These are phyloP conservation scores for Empis stercorea DNA, from an alignment of 2,888 invertebrate species.

Conservation along the genomic window DNA sequence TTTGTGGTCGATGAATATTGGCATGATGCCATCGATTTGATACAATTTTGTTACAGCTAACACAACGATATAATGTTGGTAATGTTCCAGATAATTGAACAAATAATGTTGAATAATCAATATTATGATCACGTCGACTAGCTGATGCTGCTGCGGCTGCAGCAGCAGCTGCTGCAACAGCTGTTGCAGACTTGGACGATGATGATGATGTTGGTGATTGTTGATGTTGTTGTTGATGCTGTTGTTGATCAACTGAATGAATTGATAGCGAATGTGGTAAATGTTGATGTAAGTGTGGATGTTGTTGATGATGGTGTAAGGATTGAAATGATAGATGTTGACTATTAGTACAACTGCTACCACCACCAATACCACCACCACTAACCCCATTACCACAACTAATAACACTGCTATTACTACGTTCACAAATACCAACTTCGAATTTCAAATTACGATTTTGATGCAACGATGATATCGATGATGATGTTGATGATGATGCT, in stretches of 20 bases:
- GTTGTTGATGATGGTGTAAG: constrained; percentile 15
- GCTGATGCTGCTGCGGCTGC: constrained; percentile 28
- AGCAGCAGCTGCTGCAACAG: constrained; percentile 23
- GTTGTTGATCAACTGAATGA: constrained; percentile 4
- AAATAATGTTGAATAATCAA: constrained; percentile 36
- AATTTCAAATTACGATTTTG: constrained; percentile 14
- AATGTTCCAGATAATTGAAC: constrained; percentile 35
- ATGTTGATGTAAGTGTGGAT: constrained; percentile 12
- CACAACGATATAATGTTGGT: constrained; percentile 43
- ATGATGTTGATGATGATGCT: constrained; percentile 19
- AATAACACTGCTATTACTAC: not conserved
- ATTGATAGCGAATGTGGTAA: constrained; percentile 6
- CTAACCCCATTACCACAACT: not conserved
- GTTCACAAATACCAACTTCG: not conserved
- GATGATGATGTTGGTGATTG: constrained; percentile 12
- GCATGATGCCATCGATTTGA: constrained; percentile 51
- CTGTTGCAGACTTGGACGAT: constrained; percentile 20
- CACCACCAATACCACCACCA: not conserved
- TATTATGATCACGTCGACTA: constrained; percentile 36
- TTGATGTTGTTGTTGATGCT: constrained; percentile 7
- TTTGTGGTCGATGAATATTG: constrained; percentile 45
- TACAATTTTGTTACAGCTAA: constrained; percentile 47
- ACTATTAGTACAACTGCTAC: not conserved
- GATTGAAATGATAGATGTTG: not conserved
- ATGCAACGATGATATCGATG: constrained; percentile 16